phyloP scores from a whole-genome alignment of 2,113 vertebrate genomes.

The Solea senegalensis region DNA sequence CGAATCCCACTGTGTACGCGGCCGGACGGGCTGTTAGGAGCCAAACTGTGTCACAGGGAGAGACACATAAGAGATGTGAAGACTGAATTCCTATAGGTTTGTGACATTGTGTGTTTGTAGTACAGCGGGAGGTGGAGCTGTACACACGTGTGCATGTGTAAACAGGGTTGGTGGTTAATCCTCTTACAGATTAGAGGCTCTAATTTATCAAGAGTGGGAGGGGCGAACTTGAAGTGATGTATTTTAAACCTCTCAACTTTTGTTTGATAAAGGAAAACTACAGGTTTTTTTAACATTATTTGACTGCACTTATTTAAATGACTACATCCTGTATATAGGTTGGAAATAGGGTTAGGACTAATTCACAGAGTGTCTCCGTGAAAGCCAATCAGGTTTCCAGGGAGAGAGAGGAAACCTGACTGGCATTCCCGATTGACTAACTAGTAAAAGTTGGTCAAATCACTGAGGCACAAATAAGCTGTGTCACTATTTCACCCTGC shows the following conservation, averaged over 20 bases:
- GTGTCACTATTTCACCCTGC: background rate
- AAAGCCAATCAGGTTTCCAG: conserved; percentile 7
- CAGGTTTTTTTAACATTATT: too few relatives aligned
- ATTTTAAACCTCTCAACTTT: conserved; percentile 44
- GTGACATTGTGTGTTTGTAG: conserved; percentile 29
- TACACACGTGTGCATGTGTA: conserved; percentile 38
- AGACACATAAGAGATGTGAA: conserved; percentile 28
- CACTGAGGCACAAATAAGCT: background rate
- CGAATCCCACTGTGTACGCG: background rate
- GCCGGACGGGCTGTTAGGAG: background rate
- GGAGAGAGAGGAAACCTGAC: background rate
- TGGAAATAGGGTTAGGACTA: background rate
- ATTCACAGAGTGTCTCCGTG: background rate
- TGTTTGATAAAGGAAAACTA: background rate
- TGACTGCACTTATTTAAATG: too few relatives aligned
- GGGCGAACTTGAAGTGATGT: conserved; percentile 58
- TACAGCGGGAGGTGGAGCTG: conserved; percentile 19
- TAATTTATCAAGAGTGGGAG: conserved; percentile 71
- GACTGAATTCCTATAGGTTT: conserved; percentile 20
- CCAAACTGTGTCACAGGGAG: conserved; percentile 23
- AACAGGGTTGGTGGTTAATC: conserved; percentile 73
- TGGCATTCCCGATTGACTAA: background rate
- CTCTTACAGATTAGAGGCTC: conserved; percentile 79
- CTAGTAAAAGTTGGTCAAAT: background rate
- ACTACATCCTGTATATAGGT: background rate